phyloP scores from a whole-genome alignment of 2,888 invertebrate species.

The Pocota personata region DNA sequence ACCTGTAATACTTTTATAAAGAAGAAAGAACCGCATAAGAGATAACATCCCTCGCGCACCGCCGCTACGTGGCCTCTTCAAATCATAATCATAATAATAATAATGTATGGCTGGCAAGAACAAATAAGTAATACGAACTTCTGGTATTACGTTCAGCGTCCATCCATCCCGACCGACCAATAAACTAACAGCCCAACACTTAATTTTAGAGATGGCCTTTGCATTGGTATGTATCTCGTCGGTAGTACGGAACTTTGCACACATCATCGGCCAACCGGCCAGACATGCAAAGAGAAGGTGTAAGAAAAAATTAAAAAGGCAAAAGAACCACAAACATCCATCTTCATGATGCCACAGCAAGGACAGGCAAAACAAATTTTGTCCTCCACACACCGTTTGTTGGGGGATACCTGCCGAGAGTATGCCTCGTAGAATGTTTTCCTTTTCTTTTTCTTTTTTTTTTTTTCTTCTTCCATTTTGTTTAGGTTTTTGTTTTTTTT shows the following conservation, averaged over 20 bases:
- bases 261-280: constrained; percentile 15
- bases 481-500: not conserved
- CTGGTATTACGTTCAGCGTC: constrained; percentile 75
- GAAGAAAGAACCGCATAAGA: not conserved
- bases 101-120: constrained; percentile 72
- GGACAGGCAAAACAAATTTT: constrained; percentile 57
- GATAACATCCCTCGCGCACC: constrained; percentile 12
- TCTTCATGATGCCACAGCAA: constrained; percentile 46
- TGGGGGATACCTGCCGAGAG: not conserved
- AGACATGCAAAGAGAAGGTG: constrained; percentile 38
- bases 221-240: not conserved
- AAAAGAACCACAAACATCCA: constrained; percentile 51
- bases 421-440: constrained; percentile 17
- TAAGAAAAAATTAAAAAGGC: constrained; percentile 56
- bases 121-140: constrained; percentile 77
- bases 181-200: constrained; percentile 51
- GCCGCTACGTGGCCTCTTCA: constrained; percentile 29
- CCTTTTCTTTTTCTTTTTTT: not conserved
- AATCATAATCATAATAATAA: constrained; percentile 59
- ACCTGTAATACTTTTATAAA: not conserved
- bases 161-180: constrained; percentile 51
- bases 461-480: constrained; percentile 17
- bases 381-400: constrained; percentile 4
- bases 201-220: constrained; percentile 40
- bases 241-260: constrained; percentile 3